phyloP scores from a whole-genome alignment of 2,888 invertebrate genomes.

The Beris morrisii region DNA sequence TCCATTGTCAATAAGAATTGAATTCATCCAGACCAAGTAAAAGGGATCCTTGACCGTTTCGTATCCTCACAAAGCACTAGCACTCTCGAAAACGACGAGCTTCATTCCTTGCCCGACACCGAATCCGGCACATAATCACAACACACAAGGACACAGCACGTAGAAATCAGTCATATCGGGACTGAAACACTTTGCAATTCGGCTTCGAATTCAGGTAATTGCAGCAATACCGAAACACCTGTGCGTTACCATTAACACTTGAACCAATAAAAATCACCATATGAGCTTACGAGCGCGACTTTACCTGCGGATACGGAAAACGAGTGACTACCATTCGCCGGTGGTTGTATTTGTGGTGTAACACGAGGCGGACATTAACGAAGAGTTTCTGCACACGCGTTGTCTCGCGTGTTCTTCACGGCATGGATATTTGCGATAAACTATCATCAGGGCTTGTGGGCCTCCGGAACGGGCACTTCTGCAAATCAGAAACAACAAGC shows the following conservation, averaged over 20 bases:
- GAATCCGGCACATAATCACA: neutral
- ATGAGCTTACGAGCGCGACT: conserved; percentile 1
- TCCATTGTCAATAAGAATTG: conserved; percentile 61
- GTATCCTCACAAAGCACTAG: neutral
- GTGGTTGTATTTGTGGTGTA: conserved; percentile 10
- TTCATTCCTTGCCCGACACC: neutral
- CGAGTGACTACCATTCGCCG: conserved; percentile 8
- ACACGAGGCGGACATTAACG: conserved; percentile 24
- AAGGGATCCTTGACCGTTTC: neutral
- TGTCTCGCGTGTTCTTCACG: conserved; percentile 52
- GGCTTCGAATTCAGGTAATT: too few species aligned
- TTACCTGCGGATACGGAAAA: conserved; percentile 2
- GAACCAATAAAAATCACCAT: conserved; percentile 18
- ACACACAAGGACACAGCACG: neutral
- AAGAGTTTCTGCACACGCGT: conserved; percentile 41
- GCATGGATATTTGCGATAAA: conserved; percentile 58
- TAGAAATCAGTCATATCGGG: too few species aligned
- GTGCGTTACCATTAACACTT: neutral
- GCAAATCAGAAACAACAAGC: conserved; percentile 37
- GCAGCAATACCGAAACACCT: too few species aligned
- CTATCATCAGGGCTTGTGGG: conserved; percentile 46
- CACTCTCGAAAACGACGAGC: neutral
- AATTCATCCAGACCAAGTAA: conserved; percentile 3
- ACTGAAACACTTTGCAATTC: too few species aligned
- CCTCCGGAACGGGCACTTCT: conserved; percentile 20